Percentiles rank a stretch among this genome's conserved stretches.
phyloP scores from a whole-genome alignment of 1,140 invertebrate species.

The Zaprionus ghesquierei region DNA sequence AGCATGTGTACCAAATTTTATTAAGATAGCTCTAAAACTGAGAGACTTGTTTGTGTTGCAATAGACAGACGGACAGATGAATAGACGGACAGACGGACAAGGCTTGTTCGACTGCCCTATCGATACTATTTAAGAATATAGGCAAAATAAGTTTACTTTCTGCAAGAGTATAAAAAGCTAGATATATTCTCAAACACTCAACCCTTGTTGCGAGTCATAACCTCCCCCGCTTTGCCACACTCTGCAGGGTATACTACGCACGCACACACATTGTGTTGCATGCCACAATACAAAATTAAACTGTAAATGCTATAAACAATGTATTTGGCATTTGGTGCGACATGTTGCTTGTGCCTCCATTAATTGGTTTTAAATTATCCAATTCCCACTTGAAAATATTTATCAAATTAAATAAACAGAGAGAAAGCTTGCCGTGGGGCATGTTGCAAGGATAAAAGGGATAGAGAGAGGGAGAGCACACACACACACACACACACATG shows the following conservation, averaged over 20 bases:
- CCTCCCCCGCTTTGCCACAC: neutral
- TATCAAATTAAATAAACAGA: constrained; percentile 27
- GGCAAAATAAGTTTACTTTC: no score
- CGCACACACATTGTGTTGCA: neutral
- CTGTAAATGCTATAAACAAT: constrained; percentile 4
- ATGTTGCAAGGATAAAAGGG: constrained; percentile 16
- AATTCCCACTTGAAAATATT: constrained; percentile 25
- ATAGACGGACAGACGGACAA: no score
- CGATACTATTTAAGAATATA: no score
- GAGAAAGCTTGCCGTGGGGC: neutral
- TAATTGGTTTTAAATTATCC: constrained; percentile 36
- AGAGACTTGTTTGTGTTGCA: no score
- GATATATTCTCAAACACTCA: no score
- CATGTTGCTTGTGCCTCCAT: neutral
- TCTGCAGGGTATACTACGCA: neutral
- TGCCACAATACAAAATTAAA: neutral
- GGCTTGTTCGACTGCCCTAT: no score
- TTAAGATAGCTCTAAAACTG: no score
- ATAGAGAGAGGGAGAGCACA: neutral
- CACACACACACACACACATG: neutral
- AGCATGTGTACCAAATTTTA: no score
- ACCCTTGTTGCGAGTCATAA: no score
- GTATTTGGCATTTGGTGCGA: constrained; percentile 8
- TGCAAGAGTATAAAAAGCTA: no score
- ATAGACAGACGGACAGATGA: no score